These are phyloP conservation scores for Teleiodes luculella DNA, from an alignment of 2,888 invertebrate species.

Conservation along the genomic window DNA sequence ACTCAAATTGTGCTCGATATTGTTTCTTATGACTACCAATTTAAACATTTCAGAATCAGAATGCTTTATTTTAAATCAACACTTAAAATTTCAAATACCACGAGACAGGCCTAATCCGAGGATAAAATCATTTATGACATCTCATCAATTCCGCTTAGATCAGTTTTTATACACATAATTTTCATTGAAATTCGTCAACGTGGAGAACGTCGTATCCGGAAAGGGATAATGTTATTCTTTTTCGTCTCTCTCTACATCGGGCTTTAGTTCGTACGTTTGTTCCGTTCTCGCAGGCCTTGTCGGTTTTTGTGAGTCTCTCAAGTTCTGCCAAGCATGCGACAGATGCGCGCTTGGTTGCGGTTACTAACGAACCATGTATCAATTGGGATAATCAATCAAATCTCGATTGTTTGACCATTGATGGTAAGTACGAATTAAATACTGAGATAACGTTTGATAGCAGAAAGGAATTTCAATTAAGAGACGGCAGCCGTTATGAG, in stretches of 20 bases:
- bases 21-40: no score
- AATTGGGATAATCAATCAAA: slow-evolving; percentile 75
- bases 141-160: slow-evolving; percentile 37
- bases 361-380: slow-evolving; percentile 71
- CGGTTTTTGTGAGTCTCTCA: slow-evolving; percentile 71
- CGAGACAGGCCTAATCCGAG: slow-evolving; percentile 16
- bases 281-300: slow-evolving; percentile 53
- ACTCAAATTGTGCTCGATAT: no score
- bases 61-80: slow-evolving; percentile 4
- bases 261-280: slow-evolving; percentile 35
- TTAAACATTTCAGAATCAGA: neutral
- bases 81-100: slow-evolving; percentile 17
- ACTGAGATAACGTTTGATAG: slow-evolving; percentile 7
- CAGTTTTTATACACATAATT: slow-evolving; percentile 35
- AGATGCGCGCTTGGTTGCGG: slow-evolving; percentile 74
- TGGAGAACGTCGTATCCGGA: slow-evolving; percentile 47
- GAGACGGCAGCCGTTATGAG: neutral
- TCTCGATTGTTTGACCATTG: slow-evolving; percentile 67
- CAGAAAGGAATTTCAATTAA: slow-evolving; percentile 1
- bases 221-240: slow-evolving; percentile 48
- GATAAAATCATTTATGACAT: slow-evolving; percentile 37
- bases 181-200: slow-evolving; percentile 51
- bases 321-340: slow-evolving; percentile 71
- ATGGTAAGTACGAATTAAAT: slow-evolving; percentile 47
- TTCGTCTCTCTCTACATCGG: slow-evolving; percentile 40